Evolutionary conservation across 2,888 invertebrate species (phyloP), one percentile per base, ranked within the genome.

Genomic region (Norana najaformis): DNA sequence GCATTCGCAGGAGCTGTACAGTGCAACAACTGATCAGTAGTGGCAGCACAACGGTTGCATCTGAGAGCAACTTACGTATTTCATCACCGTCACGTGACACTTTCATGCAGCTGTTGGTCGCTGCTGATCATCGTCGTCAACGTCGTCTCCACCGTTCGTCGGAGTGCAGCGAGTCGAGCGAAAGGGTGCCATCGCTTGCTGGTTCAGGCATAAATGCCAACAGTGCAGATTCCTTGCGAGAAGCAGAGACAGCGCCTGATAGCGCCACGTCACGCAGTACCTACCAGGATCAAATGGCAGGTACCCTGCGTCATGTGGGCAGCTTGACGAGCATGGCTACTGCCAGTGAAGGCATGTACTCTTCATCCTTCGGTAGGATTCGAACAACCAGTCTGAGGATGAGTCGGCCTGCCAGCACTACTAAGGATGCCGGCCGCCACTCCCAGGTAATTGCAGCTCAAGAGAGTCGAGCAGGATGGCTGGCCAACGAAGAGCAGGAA

Each of bases 131-230:
- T 23, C 85, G 85, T 18, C 85, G 85, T 37, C 85, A 85, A 0
- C 85, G 85, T 8, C 85, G 90, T n/a, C 83, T 39, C 38, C 34
- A 90, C 18, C 83, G 88, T 14, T 35, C 53, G 36, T 90, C 90
- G 18, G 90, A 90, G 85, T 90, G 90, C 89, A 90, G 90, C 88
- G 90, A 90, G 38, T 35, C 89, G 30, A 85, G 85, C 36, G 85
- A 85, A 23, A 30, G 85, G 36, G 13, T 85, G 85, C 37, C 85
- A 16, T 85, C 85, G 16, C 85, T 85, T 23, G 85, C 85, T 16
- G 85, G 85, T 35, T 85, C 85, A 1, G 34, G 36, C 36, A 14
- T 36, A 36, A 85, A 85, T 8, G 37, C 36, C 18, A 85, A 85
- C 85, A 85, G 85, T 35, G 36, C 37, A 13, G 85, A 85, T n/a